phyloP scores from a whole-genome alignment of 2,113 vertebrate genomes.

The Calidris pugnax region DNA sequence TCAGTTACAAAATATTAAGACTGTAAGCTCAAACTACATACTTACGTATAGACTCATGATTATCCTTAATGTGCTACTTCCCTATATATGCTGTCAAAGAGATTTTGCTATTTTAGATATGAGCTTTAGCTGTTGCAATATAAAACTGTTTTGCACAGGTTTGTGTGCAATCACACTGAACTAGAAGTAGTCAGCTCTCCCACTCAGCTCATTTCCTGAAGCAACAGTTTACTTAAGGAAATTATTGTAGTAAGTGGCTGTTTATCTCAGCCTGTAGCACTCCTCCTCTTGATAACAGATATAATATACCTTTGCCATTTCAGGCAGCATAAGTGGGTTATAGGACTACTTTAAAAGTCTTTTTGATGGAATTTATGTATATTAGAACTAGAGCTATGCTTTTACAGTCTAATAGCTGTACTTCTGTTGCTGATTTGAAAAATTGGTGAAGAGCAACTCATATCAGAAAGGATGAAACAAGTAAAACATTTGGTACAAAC shows the following conservation, averaged over 20 bases:
- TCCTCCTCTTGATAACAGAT: neutral
- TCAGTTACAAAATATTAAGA: neutral
- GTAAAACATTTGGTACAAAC: neutral
- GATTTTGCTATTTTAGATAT: neutral
- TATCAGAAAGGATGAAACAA: neutral
- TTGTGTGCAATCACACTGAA: neutral
- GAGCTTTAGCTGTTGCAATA: neutral
- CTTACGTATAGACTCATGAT: accelerated
- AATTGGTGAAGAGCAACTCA: neutral
- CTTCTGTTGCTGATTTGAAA: neutral
- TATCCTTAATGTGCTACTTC: neutral
- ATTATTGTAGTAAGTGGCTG: neutral
- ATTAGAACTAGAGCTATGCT: neutral
- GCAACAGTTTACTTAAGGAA: neutral
- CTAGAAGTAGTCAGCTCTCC: neutral
- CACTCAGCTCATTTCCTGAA: neutral
- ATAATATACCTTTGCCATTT: neutral
- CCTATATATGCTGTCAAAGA: neutral
- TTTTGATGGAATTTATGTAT: neutral
- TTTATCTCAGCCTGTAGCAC: neutral
- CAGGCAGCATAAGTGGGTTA: neutral
- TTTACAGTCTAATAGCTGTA: neutral
- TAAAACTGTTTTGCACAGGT: neutral
- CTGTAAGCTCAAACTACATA: neutral
- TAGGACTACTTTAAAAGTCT: neutral